Evolutionary conservation across 2,888 invertebrate genomes (phyloP).

Genomic region (Congeria kusceri): DNA sequence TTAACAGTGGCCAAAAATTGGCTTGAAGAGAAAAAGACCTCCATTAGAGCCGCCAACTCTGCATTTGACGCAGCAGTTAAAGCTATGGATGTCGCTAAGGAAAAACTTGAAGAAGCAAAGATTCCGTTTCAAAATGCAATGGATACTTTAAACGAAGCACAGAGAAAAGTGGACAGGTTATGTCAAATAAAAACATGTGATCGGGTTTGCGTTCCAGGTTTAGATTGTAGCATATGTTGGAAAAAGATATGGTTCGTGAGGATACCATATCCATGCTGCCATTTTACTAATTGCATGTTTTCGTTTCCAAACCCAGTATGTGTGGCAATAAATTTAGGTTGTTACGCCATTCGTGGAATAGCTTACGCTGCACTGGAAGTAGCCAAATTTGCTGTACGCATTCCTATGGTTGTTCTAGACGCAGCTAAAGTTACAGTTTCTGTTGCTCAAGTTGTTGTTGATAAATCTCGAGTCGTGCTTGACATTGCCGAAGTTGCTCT

Average conservation of each 20-base stretch:
- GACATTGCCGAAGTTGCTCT: constrained; percentile 48
- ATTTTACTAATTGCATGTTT: constrained; percentile 60
- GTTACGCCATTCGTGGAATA: constrained; percentile 43
- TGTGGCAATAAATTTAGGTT: constrained; percentile 39
- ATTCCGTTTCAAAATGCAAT: constrained; percentile 53
- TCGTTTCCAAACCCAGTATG: constrained; percentile 59
- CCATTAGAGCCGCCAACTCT: constrained; percentile 36
- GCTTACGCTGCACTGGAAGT: constrained; percentile 63
- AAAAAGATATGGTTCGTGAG: constrained; percentile 26
- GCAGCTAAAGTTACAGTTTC: constrained; percentile 53
- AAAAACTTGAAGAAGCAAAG: constrained; percentile 60
- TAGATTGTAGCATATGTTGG: constrained; percentile 44
- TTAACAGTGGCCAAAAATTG: constrained; percentile 54
- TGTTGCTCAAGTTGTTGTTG: constrained; percentile 57
- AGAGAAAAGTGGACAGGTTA: constrained; percentile 58
- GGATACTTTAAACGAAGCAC: constrained; percentile 47
- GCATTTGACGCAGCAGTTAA: constrained; percentile 52
- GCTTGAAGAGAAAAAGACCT: constrained; percentile 52
- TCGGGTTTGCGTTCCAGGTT: constrained; percentile 58
- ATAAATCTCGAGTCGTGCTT: constrained; percentile 60
- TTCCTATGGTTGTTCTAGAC: constrained; percentile 58
- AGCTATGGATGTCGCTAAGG: constrained; percentile 47
- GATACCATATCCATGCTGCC: constrained; percentile 54
- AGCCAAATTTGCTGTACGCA: constrained; percentile 55
- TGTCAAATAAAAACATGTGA: constrained; percentile 52